Evolutionary conservation across 1,140 invertebrate genomes (phyloP).

Genomic region (Triops cancriformis): DNA sequence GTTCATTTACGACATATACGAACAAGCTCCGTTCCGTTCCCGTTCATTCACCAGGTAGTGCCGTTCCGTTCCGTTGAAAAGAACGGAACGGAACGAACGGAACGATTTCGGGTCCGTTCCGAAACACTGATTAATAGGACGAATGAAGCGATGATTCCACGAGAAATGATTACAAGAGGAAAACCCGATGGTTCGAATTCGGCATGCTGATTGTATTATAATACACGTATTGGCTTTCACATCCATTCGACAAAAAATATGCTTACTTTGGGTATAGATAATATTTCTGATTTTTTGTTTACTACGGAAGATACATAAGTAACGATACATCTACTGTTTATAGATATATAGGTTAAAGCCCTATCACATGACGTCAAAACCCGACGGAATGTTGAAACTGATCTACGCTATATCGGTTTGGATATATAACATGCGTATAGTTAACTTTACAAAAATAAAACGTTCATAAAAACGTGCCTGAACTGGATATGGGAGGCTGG

Average conservation of each 20-base stretch:
- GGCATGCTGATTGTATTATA: not conserved
- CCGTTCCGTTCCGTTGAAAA: too few relatives aligned
- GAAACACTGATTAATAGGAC: too few relatives aligned
- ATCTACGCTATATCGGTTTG: not conserved
- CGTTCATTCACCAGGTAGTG: too few relatives aligned
- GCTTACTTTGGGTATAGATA: not conserved
- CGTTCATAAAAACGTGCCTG: constrained; percentile 1
- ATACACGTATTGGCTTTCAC: constrained; percentile 1
- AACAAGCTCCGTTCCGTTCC: too few relatives aligned
- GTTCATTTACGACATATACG: too few relatives aligned
- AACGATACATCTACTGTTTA: not conserved
- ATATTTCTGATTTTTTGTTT: not conserved
- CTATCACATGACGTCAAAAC: not conserved
- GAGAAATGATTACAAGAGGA: too few relatives aligned
- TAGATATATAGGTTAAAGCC: not conserved
- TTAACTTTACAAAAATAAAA: constrained; percentile 8
- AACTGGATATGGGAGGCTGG: constrained; percentile 3
- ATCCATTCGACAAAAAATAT: constrained; percentile 12
- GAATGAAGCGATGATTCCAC: too few relatives aligned
- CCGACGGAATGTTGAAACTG: not conserved
- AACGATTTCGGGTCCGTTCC: too few relatives aligned
- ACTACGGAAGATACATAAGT: not conserved
- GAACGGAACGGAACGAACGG: too few relatives aligned
- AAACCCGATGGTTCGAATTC: not conserved
- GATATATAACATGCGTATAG: not conserved